Base-by-base conservation (phyloP, 1,140 invertebrate genomes). In the Bombus vancouverensis region DNA sequence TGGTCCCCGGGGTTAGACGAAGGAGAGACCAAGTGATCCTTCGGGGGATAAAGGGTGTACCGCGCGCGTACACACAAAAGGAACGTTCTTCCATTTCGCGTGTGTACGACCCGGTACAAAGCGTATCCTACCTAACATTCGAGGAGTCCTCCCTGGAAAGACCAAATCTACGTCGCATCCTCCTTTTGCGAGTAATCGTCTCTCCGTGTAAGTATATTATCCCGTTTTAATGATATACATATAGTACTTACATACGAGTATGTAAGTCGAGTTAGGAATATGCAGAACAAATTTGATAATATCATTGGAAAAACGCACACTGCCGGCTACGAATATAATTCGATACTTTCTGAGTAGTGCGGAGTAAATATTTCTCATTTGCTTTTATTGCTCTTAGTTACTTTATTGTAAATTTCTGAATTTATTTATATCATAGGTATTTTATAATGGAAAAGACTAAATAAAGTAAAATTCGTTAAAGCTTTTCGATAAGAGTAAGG, bases 1-100 rank as follows among this genome's bases (percentile, higher is more conserved):
- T 93, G 92, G 92, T 91, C 90, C 57, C 89, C 88, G 81, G 10
- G 57, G 53, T 59, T 89, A 91, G 90, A 92, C 80, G 90, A 88
- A 91, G 88, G 87, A 92, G 90, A 90, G 75, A 71, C 90, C 91
- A 87, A 92, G 92, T 92, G 92, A 93, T 93, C 91, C 91, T 92
- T 85, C 86, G 89, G 91, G 28, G 32, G 92, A 91, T 91, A 92
- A 92, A 92, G 91, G 92, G 92, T 92, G 91, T 91, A 90, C 92
- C 87, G 90, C 89, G 88, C 89, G 90, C 90, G 89, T 89, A 92
- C 80, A 85, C 80, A 83, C 87, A 81, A 88, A 87, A 89, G 81
- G 32, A 47, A 84, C 75, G 78, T 88, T 80, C 87, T 85, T 77
- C n/a, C 80, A 57, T 59, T 62, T 66, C 47, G 85, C 66, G 75